Evolutionary conservation across 2,888 invertebrate genomes (phyloP), one percentile per base, ranked within the genome.

Genomic region (Macroteleia sp.): DNA sequence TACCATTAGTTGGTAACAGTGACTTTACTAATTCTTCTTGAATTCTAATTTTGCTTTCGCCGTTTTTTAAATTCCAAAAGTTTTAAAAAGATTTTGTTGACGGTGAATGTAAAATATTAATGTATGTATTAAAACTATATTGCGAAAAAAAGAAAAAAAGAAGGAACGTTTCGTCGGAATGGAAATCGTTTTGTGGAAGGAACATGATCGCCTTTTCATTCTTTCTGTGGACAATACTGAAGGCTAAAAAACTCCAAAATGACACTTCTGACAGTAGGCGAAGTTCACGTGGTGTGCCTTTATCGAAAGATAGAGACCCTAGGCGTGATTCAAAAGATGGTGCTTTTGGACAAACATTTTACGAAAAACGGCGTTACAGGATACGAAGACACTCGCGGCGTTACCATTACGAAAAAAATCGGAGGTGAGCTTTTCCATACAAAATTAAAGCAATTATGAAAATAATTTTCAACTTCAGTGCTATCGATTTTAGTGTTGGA

Each of bases 361-460:
- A 77, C 36, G 88, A 88, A 17, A 84, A 82, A 79, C 85, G 86
- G 6, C 82, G 87, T 14, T 81, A 83, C 8, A 82, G 85, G 34
- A 71, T 66, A 32, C 85, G 87, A 34, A 79, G 88, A n/a, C 87
- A 86, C 56, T 89, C 89, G 39, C 86, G 88, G 5, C 85, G 88
- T 39, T 88, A 86, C 81, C 85, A 87, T 77, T 81, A 86, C 74
- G 88, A 88, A 4, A 85, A 86, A 52, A 86, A 82, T 56, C 85
- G 74, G 73, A 89, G 89, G 89, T 89, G 85, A 89, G 88, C 81
- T 39, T 44, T 57, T 30, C 44, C n/a, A n/a, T n/a, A n/a, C n/a
- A n/a, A n/a, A n/a, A n/a, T n/a, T n/a, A n/a, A n/a, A n/a, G n/a
- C n/a, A n/a, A n/a, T n/a, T n/a, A n/a, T n/a, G n/a, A n/a, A n/a